phyloP scores from a whole-genome alignment of 2,797 vertebrate species.

The Pangasius krempfi region DNA sequence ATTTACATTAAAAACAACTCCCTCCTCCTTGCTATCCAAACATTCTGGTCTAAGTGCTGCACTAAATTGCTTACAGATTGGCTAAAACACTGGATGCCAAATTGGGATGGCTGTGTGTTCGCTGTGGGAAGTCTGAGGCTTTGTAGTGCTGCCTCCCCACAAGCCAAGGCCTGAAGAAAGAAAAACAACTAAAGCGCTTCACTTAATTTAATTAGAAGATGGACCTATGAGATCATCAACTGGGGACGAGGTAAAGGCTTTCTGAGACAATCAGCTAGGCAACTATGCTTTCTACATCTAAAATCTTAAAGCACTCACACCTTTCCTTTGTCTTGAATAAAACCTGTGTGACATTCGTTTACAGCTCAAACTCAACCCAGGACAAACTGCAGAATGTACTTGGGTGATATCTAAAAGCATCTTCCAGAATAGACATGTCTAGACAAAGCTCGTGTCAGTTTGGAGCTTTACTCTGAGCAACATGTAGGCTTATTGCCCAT shows the following conservation, averaged over 20 bases:
- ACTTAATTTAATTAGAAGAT: slow-evolving; percentile 60
- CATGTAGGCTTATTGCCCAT: slow-evolving; percentile 11
- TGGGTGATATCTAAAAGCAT: slow-evolving; percentile 47
- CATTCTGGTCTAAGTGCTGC: slow-evolving; percentile 52
- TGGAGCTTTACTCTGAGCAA: slow-evolving; percentile 36
- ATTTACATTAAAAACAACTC: slow-evolving; percentile 54
- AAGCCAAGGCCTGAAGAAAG: slow-evolving; percentile 65
- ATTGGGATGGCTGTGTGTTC: slow-evolving; percentile 50
- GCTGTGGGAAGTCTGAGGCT: slow-evolving; percentile 48
- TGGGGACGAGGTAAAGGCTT: slow-evolving; percentile 39
- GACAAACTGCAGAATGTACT: slow-evolving; percentile 4
- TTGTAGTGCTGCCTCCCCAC: slow-evolving; percentile 55
- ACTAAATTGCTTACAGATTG: slow-evolving; percentile 73
- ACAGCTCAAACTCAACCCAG: neutral
- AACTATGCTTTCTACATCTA: neutral
- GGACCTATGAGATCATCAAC: slow-evolving; percentile 57
- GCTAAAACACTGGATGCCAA: slow-evolving; percentile 57
- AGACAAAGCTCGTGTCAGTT: slow-evolving; percentile 45
- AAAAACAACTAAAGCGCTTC: slow-evolving; percentile 58
- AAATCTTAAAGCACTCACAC: neutral
- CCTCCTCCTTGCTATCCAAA: slow-evolving; percentile 47
- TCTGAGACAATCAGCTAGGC: slow-evolving; percentile 13
- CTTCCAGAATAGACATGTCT: slow-evolving; percentile 52
- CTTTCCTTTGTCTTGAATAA: neutral
- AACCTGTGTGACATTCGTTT: neutral